Base-by-base conservation (phyloP, 2,888 invertebrate genomes). In the Nyleta sp. region DNA sequence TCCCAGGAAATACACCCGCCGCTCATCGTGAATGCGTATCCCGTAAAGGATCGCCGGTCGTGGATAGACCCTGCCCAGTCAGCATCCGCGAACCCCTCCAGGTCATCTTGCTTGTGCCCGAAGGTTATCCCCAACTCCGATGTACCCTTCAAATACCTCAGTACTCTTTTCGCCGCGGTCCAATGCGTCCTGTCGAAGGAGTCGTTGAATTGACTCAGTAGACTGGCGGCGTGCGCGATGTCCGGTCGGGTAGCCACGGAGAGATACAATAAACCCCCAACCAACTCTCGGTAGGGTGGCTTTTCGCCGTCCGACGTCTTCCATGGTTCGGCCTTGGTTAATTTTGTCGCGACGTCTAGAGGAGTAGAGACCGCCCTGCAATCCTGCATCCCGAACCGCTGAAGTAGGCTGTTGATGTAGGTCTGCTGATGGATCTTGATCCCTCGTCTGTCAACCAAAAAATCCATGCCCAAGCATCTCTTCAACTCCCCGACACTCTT, bases 221-320 rank as follows among this genome's bases (percentile, higher is more conserved):
- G 6, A 11, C 44, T 44, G 6, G 20, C 44, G 7, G 44, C 44
- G 20, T 44, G 44, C 4, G 35, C 35, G 35, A 35, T 35, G 11
- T 35, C 35, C 6, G 35, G 35, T 10, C 35, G 35, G 6, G 80
- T 78, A 11, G 68, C 75, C 4, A 76, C 71, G 10, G 72, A 59
- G 1, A 81, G 44, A 17, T 78, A 81, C 53, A 78, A 57, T 4
- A 81, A 42, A 0, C 50, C 22, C 4, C 74, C 80, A 10, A 80
- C 46, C 18, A 80, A 46, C 24, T 74, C 62, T 17, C 67, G 46
- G 28, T 73, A 80, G 4, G 79, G 75, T 6, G 64, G 62, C 38
- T 22, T 59, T 3, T 40, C 17, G n/a, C 53, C 65, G 24, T 77
- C 65, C 10, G 13, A 13, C 44, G 11, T 28, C 44, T 68, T n/a